phyloP scores from a whole-genome alignment of 1,140 invertebrate genomes.

The Bilobella aurantiaca region DNA sequence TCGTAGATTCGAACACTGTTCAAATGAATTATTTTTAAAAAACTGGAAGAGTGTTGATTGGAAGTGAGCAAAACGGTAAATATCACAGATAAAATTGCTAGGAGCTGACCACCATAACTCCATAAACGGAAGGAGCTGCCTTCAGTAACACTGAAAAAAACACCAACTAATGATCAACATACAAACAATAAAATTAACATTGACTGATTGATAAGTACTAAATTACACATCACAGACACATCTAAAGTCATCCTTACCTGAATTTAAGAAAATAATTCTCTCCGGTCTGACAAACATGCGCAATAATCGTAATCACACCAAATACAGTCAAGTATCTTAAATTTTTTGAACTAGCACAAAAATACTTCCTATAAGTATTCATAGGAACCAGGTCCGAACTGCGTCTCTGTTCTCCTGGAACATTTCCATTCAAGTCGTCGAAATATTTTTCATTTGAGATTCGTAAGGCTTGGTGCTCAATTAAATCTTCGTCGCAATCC shows the following conservation, averaged over 20 bases:
- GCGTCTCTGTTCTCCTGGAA: background rate
- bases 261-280: conserved; percentile 1
- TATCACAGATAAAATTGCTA: background rate
- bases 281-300: background rate
- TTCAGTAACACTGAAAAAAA: background rate
- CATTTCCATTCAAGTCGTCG: conserved; percentile 1
- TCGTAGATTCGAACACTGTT: conserved; percentile 57
- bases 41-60: background rate
- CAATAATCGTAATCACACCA: background rate
- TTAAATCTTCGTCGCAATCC: background rate
- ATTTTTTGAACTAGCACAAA: background rate
- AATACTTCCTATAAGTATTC: background rate
- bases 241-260: background rate
- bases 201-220: background rate
- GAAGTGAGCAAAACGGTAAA: background rate
- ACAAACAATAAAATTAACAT: background rate
- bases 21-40: background rate
- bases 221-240: background rate
- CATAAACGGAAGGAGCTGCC: background rate
- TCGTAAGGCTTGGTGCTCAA: background rate
- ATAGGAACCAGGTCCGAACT: background rate
- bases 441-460: background rate
- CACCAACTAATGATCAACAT: background rate
- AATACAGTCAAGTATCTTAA: background rate
- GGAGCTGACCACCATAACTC: background rate